Evolutionary conservation across 64 coral and sea anemone species (phyloP).

Genomic region (Porites lutea): DNA sequence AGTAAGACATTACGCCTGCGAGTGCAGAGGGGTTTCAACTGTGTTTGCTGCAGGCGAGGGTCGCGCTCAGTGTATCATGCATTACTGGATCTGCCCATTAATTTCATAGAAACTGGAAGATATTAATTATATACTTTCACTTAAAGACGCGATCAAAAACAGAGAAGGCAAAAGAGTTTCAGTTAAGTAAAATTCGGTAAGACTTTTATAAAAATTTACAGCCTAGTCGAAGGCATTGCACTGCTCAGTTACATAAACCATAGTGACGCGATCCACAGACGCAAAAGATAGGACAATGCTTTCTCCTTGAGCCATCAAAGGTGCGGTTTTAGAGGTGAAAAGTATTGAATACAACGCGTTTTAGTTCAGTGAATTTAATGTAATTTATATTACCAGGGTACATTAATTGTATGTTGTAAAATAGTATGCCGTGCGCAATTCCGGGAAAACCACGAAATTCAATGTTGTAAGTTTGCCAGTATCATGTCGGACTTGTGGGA

Average conservation of each 20-base stretch:
- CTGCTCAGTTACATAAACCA: too few relatives aligned
- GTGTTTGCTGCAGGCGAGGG: not conserved
- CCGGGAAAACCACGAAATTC: not conserved
- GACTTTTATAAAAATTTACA: too few relatives aligned
- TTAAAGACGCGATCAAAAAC: too few relatives aligned
- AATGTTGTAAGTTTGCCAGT: constrained; percentile 25
- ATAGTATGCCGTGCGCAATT: not conserved
- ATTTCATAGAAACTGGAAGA: not conserved
- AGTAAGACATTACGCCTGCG: constrained; percentile 20
- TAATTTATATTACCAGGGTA: not conserved
- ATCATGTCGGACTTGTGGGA: too few relatives aligned
- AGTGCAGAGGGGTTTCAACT: constrained; percentile 21
- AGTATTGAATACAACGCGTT: not conserved
- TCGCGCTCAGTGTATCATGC: not conserved
- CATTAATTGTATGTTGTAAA: not conserved
- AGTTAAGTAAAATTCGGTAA: too few relatives aligned
- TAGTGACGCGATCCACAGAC: too few relatives aligned
- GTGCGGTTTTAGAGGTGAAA: too few relatives aligned
- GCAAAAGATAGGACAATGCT: too few relatives aligned
- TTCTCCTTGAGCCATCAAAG: too few relatives aligned
- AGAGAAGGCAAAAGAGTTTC: too few relatives aligned
- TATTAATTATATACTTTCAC: not conserved
- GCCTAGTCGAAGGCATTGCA: too few relatives aligned
- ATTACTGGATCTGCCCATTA: constrained; percentile 70
- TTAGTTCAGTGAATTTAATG: not conserved